A percentile compares a stretch with the other conserved stretches of the same genome.
Evolutionary conservation across 1,140 invertebrate genomes (phyloP).

Genomic region (Piezodorus guildinii): DNA sequence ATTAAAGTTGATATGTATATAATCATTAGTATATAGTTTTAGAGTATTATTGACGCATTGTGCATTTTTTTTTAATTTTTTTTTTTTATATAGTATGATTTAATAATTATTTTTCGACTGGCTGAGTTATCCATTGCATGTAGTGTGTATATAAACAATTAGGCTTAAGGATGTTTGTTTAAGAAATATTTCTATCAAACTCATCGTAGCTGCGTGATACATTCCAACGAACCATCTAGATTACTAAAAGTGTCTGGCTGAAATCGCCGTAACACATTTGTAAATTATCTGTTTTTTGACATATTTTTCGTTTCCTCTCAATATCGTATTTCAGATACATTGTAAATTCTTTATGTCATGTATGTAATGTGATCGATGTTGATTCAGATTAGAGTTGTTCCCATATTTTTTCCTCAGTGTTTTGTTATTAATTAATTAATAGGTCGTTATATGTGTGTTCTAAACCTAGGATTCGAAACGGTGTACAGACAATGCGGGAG

Average conservation of each 20-base stretch:
- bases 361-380: not conserved
- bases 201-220: constrained; percentile 23
- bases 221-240: constrained; percentile 23
- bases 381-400: too few relatives aligned
- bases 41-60: not conserved
- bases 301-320: not conserved
- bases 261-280: constrained; percentile 17
- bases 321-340: constrained; percentile 2
- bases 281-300: not conserved
- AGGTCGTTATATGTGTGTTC: not conserved
- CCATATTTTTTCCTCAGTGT: not conserved
- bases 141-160: constrained; percentile 21
- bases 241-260: constrained; percentile 16
- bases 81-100: too few relatives aligned
- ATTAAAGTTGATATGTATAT: constrained; percentile 19
- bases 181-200: not conserved
- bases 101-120: not conserved
- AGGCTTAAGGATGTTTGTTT: not conserved
- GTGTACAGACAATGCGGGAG: not conserved
- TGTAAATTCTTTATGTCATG: not conserved
- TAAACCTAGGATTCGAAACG: not conserved
- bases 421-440: not conserved
- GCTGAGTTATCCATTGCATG: constrained; percentile 23
- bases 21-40: constrained; percentile 18
- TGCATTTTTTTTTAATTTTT: too few relatives aligned